A percentile compares a stretch with the other conserved stretches of the same genome.
phyloP scores from a whole-genome alignment of 2,888 invertebrate species.

The Diogma glabrata region DNA sequence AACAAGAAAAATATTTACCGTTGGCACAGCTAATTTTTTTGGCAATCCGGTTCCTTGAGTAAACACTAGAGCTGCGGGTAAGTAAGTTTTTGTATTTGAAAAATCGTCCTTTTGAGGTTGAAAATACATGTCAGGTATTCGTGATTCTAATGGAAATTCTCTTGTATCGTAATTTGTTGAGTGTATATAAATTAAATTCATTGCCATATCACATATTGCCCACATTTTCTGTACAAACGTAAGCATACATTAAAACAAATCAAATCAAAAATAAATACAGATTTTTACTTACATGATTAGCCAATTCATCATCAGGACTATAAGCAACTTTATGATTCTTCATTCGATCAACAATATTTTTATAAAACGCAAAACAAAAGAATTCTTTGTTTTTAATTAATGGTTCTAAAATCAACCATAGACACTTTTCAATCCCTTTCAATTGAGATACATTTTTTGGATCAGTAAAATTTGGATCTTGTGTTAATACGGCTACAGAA shows the following conservation, averaged over 20 bases:
- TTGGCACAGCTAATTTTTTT: background rate
- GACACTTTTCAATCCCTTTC: slow-evolving; percentile 68
- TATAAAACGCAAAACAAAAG: slow-evolving; percentile 91
- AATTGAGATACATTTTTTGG: slow-evolving; percentile 66
- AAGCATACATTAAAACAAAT: slow-evolving; percentile 12
- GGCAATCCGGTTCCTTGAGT: slow-evolving; percentile 18
- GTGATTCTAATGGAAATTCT: slow-evolving; percentile 75
- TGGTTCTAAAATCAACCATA: slow-evolving; percentile 92
- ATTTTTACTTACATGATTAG: slow-evolving; percentile 56
- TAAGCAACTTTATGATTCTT: slow-evolving; percentile 88
- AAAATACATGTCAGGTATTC: slow-evolving; percentile 87
- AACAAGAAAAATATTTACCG: no score
- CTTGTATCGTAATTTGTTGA: slow-evolving; percentile 79
- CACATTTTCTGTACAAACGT: slow-evolving; percentile 92
- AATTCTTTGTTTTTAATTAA: slow-evolving; percentile 86
- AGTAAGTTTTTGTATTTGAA: slow-evolving; percentile 64
- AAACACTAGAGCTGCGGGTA: slow-evolving; percentile 64
- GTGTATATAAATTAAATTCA: slow-evolving; percentile 80
- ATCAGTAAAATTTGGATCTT: slow-evolving; percentile 72
- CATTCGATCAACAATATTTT: slow-evolving; percentile 85
- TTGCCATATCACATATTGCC: slow-evolving; percentile 90
- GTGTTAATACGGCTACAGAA: slow-evolving; percentile 91
- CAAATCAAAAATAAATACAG: background rate
- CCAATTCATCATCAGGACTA: slow-evolving; percentile 66
- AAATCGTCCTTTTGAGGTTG: slow-evolving; percentile 59